Percentiles rank a stretch among this genome's conserved stretches.
These are phyloP conservation scores for Cactoblastis cactorum DNA, from an alignment of 2,888 invertebrate genomes.

Conservation along the genomic window DNA sequence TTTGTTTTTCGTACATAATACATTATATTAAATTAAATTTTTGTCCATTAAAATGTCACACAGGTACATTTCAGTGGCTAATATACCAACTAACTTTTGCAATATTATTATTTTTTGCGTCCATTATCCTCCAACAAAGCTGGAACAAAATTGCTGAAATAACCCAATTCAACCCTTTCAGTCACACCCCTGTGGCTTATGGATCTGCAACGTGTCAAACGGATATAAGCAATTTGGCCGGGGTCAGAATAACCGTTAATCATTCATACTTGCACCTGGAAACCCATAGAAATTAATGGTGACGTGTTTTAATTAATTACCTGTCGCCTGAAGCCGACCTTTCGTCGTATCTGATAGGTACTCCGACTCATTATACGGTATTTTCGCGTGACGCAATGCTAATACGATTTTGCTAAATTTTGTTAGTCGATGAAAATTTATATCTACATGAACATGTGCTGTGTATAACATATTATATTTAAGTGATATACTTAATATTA, in stretches of 20 bases:
- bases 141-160: conserved; percentile 3
- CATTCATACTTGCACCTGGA: conserved; percentile 25
- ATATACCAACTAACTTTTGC: no score
- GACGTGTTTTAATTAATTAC: conserved; percentile 48
- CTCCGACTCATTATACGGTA: conserved; percentile 5
- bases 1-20: no score
- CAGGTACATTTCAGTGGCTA: no score
- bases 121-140: background rate
- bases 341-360: conserved; percentile 29
- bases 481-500: no score
- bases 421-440: no score
- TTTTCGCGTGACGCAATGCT: background rate
- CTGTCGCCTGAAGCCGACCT: conserved; percentile 31
- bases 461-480: no score
- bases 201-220: conserved; percentile 22
- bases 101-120: background rate
- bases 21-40: no score
- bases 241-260: conserved; percentile 21
- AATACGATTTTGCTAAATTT: background rate
- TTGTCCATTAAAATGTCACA: no score
- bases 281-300: conserved; percentile 44
- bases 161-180: conserved; percentile 7
- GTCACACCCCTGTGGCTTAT: conserved; percentile 12
- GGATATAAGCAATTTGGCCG: conserved; percentile 22
- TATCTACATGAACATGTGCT: no score